Percentiles rank a stretch among this genome's conserved stretches.
phyloP scores from a whole-genome alignment of 1,140 invertebrate species.

The Scaptomyza graminum region DNA sequence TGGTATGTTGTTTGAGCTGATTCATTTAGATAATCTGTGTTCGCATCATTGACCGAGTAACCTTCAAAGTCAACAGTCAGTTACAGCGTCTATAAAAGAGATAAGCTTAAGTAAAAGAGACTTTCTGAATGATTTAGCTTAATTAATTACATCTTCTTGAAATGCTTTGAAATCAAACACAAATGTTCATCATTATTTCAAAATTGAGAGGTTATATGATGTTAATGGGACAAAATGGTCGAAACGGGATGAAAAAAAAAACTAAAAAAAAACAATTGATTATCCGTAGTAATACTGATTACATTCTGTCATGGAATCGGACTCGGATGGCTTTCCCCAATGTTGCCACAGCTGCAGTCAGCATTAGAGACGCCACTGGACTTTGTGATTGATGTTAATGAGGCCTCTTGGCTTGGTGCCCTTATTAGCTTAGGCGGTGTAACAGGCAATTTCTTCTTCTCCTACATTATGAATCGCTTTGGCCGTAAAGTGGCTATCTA shows the following conservation, averaged over 20 bases:
- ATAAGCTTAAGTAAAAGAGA: no score
- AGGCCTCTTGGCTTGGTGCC: slow-evolving; percentile 81
- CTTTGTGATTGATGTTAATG: slow-evolving; percentile 59
- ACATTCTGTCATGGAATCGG: slow-evolving; percentile 82
- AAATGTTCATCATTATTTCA: no score
- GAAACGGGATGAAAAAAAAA: neutral
- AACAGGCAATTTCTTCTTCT: slow-evolving; percentile 74
- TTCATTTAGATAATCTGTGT: neutral
- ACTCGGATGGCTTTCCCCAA: slow-evolving; percentile 84
- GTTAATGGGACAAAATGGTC: neutral
- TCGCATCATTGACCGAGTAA: slow-evolving; percentile 3
- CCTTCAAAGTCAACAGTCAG: neutral
- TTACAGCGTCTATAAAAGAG: no score
- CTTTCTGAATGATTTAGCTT: neutral
- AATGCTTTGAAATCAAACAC: neutral
- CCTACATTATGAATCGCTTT: slow-evolving; percentile 77
- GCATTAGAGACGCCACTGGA: slow-evolving; percentile 60
- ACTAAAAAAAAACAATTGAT: neutral
- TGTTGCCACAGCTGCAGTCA: slow-evolving; percentile 79
- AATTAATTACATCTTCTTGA: neutral
- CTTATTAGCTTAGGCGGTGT: slow-evolving; percentile 73
- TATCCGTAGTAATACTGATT: slow-evolving; percentile 11
- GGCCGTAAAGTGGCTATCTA: slow-evolving; percentile 78
- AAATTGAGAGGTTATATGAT: no score
- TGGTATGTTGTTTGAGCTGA: slow-evolving; percentile 53